Conservation (phyloP, 2,797 vertebrate genomes). For the Brachyalestes nurse region DNA sequence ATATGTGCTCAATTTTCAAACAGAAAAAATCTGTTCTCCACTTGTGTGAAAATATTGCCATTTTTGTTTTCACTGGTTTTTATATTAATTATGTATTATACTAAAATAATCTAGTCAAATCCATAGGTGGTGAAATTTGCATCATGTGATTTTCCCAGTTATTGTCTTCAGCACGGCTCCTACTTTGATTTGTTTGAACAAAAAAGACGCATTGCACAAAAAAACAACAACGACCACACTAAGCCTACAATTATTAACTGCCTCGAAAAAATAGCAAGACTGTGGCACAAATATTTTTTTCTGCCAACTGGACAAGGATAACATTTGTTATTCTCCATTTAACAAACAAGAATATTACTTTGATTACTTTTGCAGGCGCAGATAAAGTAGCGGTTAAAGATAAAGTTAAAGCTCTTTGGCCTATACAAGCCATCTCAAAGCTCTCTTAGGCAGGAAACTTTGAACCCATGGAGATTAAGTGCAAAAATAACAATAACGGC, state of each 20-base stretch:
- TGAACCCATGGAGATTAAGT: slow-evolving; percentile 75
- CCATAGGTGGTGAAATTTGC: too few relatives aligned
- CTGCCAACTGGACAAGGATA: slow-evolving; percentile 14
- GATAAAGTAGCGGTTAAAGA: slow-evolving; percentile 49
- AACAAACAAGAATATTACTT: slow-evolving; percentile 65
- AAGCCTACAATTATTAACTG: not conserved
- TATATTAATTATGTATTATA: too few relatives aligned
- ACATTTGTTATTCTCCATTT: slow-evolving; percentile 31
- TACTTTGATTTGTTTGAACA: too few relatives aligned
- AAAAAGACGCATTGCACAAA: too few relatives aligned
- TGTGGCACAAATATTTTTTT: slow-evolving; percentile 18
- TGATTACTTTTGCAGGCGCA: slow-evolving; percentile 49
- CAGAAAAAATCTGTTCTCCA: too few relatives aligned
- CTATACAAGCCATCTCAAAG: slow-evolving; percentile 50
- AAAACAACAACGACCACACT: too few relatives aligned
- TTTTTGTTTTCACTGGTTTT: too few relatives aligned
- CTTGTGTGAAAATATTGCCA: too few relatives aligned
- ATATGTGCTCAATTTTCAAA: too few relatives aligned
- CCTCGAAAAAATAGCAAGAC: not conserved
- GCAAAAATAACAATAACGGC: slow-evolving; percentile 77
- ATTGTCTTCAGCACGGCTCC: too few relatives aligned
- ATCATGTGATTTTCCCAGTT: too few relatives aligned
- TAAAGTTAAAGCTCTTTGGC: slow-evolving; percentile 59
- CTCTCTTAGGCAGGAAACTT: slow-evolving; percentile 46
- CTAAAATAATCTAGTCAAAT: too few relatives aligned